These are phyloP conservation scores for Andricus curvator DNA, from an alignment of 2,888 invertebrate genomes.

Conservation along the genomic window DNA sequence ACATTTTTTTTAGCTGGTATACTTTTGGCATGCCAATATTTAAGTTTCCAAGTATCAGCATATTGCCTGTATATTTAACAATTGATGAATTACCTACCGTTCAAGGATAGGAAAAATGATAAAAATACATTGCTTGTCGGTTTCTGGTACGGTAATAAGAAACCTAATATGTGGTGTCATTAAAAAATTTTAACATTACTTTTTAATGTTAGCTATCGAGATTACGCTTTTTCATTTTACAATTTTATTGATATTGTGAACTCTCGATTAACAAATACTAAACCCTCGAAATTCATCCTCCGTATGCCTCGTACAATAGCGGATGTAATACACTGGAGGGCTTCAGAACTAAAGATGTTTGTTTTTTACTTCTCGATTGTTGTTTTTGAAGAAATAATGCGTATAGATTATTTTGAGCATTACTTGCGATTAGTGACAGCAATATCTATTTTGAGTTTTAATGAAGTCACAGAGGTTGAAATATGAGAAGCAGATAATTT, in stretches of 20 bases:
- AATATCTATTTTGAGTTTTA: conserved; percentile 43
- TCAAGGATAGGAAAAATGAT: no score
- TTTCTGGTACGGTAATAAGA: no score
- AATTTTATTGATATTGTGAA: conserved; percentile 40
- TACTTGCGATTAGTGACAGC: conserved; percentile 24
- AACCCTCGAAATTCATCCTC: no score
- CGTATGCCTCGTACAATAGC: no score
- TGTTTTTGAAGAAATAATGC: conserved; percentile 33
- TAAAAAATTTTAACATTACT: conserved; percentile 49
- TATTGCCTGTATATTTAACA: no score
- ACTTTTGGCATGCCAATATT: no score
- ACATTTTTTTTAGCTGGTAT: no score
- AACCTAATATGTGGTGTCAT: conserved; percentile 38
- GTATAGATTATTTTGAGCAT: conserved; percentile 33
- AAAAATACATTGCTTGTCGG: no score
- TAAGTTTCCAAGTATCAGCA: no score
- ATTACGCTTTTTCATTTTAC: conserved; percentile 47
- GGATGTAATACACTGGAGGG: conserved; percentile 55
- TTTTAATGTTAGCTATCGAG: conserved; percentile 45
- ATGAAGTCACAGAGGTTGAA: conserved; percentile 20
- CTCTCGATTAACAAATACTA: no score
- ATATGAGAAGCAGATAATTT: conserved; percentile 34
- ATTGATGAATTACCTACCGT: no score
- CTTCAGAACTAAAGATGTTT: conserved; percentile 54
- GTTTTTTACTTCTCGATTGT: conserved; percentile 46